phyloP scores from a whole-genome alignment of 2,888 invertebrate species.

The Nomada fucata region DNA sequence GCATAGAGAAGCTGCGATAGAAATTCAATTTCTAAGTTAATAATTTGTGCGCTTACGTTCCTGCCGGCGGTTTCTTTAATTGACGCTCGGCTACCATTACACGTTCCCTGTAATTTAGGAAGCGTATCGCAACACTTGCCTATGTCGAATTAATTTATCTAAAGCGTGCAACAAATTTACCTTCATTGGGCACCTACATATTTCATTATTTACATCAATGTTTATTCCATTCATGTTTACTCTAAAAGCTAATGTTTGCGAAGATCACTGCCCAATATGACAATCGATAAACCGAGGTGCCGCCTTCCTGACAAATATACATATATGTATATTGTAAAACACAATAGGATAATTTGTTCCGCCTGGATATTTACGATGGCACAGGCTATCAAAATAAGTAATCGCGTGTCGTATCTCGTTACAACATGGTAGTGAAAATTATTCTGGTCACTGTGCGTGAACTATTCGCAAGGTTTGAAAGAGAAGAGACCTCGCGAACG shows the following conservation, averaged over 20 bases:
- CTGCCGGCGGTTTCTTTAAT: conserved; percentile 31
- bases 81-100: conserved; percentile 14
- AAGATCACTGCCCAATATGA: neutral
- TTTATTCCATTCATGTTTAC: no score
- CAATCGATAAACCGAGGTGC: conserved; percentile 11
- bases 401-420: conserved; percentile 30
- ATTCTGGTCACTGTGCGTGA: conserved; percentile 5
- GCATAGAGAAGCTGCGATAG: no score
- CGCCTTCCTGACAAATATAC: conserved; percentile 3
- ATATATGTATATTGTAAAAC: conserved; percentile 45
- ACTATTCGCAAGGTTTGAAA: conserved; percentile 6
- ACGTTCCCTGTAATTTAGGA: conserved; percentile 47
- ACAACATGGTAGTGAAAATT: conserved; percentile 35
- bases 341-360: conserved; percentile 70
- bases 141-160: no score
- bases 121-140: conserved; percentile 10
- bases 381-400: conserved; percentile 47
- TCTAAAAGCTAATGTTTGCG: no score
- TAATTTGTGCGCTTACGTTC: neutral
- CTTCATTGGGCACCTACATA: no score
- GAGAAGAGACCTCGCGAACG: conserved; percentile 4
- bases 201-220: no score
- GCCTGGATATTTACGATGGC: conserved; percentile 52
- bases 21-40: no score
- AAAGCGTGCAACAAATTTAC: no score